phyloP scores from a whole-genome alignment of 2,797 vertebrate species.

The Astyanax mexicanus region DNA sequence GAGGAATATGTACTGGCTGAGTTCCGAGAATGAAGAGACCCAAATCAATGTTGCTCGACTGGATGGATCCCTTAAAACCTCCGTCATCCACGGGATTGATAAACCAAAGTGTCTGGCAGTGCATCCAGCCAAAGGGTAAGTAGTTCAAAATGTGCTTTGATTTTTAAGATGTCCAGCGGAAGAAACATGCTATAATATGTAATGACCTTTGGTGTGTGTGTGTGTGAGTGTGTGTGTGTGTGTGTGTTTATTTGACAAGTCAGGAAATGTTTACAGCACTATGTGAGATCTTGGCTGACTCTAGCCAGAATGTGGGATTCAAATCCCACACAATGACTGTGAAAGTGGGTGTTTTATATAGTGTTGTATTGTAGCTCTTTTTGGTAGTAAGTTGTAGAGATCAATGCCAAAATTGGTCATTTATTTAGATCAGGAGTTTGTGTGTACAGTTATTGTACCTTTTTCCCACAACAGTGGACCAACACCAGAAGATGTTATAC shows the following conservation, averaged over 20 bases:
- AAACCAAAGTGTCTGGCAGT: conserved; percentile 94
- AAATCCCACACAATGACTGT: too few relatives aligned
- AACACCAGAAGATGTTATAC: too few relatives aligned
- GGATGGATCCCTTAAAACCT: conserved; percentile 97
- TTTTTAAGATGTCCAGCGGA: conserved; percentile 23
- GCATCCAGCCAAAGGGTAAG: conserved; percentile 97
- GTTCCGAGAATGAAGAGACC: conserved; percentile 97
- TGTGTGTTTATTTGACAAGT: neutral
- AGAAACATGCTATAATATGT: neutral
- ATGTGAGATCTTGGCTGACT: neutral
- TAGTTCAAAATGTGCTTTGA: conserved; percentile 5
- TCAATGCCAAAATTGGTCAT: too few relatives aligned
- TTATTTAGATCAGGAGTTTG: too few relatives aligned
- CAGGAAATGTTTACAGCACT: neutral
- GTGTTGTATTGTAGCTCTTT: too few relatives aligned
- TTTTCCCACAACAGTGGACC: too few relatives aligned
- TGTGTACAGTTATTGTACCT: too few relatives aligned
- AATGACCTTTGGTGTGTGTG: conserved; percentile 3
- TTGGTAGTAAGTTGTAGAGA: too few relatives aligned
- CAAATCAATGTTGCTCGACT: conserved; percentile 97
- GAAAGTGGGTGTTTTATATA: too few relatives aligned
- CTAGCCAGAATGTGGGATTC: too few relatives aligned
- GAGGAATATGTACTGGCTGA: conserved; percentile 98
- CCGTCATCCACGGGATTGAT: conserved; percentile 97
- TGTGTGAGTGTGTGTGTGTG: conserved; percentile 1